These are phyloP conservation scores for Dendroctonus valens DNA, from an alignment of 1,140 invertebrate genomes.

Conservation along the genomic window DNA sequence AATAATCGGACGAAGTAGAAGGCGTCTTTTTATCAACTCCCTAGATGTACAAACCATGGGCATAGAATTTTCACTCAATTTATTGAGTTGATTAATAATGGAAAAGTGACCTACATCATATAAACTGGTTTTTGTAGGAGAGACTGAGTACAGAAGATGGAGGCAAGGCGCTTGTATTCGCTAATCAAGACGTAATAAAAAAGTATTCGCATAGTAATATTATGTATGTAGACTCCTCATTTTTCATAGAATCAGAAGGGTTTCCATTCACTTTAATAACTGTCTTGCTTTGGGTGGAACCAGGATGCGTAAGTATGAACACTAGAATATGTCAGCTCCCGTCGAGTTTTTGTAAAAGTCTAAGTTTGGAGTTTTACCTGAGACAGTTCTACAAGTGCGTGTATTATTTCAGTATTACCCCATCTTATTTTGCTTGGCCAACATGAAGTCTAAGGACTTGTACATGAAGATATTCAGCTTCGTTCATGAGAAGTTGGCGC, in stretches of 20 bases:
- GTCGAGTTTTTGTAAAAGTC: neutral
- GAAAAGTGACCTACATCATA: neutral
- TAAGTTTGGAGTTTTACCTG: conserved; percentile 21
- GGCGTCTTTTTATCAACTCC: no score
- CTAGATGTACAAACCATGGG: no score
- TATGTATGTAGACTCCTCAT: conserved; percentile 46
- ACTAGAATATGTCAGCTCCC: no score
- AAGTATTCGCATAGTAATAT: conserved; percentile 38
- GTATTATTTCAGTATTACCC: conserved; percentile 37
- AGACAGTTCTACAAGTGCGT: conserved; percentile 29
- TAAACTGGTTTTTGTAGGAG: conserved; percentile 24
- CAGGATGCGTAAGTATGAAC: conserved; percentile 40
- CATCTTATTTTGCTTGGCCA: conserved; percentile 43
- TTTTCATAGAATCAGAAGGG: conserved; percentile 41
- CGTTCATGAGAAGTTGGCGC: conserved; percentile 38
- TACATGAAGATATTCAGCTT: conserved; percentile 43
- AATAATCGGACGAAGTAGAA: no score
- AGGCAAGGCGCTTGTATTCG: conserved; percentile 42
- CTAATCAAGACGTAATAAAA: conserved; percentile 39
- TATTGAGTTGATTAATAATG: neutral
- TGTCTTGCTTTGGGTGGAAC: conserved; percentile 41
- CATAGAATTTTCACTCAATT: neutral
- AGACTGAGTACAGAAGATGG: conserved; percentile 39
- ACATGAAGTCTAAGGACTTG: conserved; percentile 41
- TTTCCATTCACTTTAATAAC: conserved; percentile 44